A percentile compares a stretch with the other conserved stretches of the same genome.
phyloP scores from a whole-genome alignment of 2,797 vertebrate genomes.

The Gymnoscopelus microlampas region DNA sequence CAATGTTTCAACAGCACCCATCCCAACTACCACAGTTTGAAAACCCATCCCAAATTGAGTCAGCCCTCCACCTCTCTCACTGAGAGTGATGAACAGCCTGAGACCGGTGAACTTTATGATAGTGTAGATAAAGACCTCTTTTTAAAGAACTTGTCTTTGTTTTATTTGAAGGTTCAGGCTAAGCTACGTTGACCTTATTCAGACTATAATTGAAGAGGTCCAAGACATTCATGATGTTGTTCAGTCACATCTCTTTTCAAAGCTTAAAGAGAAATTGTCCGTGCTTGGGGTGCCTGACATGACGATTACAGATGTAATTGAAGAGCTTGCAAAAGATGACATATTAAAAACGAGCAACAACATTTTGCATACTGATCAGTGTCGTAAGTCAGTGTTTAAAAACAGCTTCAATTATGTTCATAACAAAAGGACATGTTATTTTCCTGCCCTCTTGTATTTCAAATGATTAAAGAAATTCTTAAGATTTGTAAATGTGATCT shows the following conservation, averaged over 20 bases:
- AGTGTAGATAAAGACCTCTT: background rate
- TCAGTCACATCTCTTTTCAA: slow-evolving; percentile 24
- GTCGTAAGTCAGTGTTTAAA: background rate
- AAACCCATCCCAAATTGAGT: slow-evolving; percentile 15
- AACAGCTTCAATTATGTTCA: slow-evolving; percentile 11
- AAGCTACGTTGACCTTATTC: slow-evolving; percentile 39
- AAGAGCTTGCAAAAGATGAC: slow-evolving; percentile 8
- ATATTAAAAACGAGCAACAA: slow-evolving; percentile 12
- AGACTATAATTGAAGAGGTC: slow-evolving; percentile 44
- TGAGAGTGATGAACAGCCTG: background rate
- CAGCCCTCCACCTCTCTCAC: slow-evolving; percentile 15
- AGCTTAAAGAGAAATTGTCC: slow-evolving; percentile 28
- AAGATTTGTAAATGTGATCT: no score
- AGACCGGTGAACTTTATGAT: slow-evolving; percentile 2
- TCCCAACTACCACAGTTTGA: background rate
- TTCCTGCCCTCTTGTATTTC: no score
- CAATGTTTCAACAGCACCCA: no score
- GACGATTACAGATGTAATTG: slow-evolving; percentile 12
- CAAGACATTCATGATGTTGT: slow-evolving; percentile 29
- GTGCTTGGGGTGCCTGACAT: slow-evolving; percentile 9
- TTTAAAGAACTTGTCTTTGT: slow-evolving; percentile 15
- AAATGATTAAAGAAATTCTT: no score
- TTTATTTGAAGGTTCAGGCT: slow-evolving; percentile 41
- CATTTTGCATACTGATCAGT: background rate
- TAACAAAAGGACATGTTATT: no score